phyloP scores from a whole-genome alignment of 2,797 vertebrate genomes.

The Euthynnus affinis region DNA sequence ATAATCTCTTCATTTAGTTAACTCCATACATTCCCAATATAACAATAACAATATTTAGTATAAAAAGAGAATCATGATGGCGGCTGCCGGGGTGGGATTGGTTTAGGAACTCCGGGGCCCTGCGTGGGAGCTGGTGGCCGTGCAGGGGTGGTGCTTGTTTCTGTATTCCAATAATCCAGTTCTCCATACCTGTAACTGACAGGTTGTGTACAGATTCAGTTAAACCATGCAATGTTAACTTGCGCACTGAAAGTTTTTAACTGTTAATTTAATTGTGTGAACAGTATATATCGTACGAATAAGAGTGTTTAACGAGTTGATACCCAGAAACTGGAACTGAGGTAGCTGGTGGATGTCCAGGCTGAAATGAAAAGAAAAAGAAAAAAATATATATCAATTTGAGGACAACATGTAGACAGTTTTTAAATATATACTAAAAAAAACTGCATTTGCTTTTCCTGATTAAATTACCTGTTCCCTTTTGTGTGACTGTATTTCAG shows the following conservation, averaged over 20 bases:
- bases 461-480: neutral
- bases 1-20: constrained; percentile 14
- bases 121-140: constrained; percentile 56
- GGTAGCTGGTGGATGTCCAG: constrained; percentile 36
- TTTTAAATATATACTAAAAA: constrained; percentile 1
- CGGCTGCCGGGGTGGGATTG: constrained; percentile 66
- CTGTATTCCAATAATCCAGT: constrained; percentile 66
- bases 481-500: neutral
- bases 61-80: constrained; percentile 15
- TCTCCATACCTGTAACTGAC: constrained; percentile 76
- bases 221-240: neutral
- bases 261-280: neutral
- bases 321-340: constrained; percentile 70
- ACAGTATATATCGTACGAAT: neutral
- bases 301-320: neutral
- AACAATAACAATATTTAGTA: neutral
- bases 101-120: constrained; percentile 83
- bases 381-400: neutral
- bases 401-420: neutral
- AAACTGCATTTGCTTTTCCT: neutral
- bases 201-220: neutral
- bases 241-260: neutral
- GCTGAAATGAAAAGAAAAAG: constrained; percentile 58
- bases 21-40: constrained; percentile 17
- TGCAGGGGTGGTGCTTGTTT: neutral